A percentile compares a stretch with the other conserved stretches of the same genome.
Conservation (phyloP, 2,113 vertebrate genomes). For the Burhinus bistriatus region DNA sequence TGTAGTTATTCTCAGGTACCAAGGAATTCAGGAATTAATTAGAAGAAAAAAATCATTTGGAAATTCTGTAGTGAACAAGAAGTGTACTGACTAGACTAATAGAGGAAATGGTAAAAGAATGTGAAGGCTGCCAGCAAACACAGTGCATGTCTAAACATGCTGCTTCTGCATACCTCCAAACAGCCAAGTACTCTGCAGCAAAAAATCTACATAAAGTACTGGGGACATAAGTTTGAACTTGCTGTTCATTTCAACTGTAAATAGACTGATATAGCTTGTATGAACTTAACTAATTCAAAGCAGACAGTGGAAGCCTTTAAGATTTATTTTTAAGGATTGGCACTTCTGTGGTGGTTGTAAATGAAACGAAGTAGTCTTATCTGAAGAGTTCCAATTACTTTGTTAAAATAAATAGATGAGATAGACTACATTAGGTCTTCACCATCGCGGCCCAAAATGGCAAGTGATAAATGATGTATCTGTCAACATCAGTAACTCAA, state of each 20-base stretch:
- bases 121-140: not conserved
- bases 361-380: not conserved
- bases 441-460: not conserved
- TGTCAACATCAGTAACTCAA: not conserved
- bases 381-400: not conserved
- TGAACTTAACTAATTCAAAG: not conserved
- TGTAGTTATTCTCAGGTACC: not conserved
- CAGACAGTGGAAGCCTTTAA: not conserved
- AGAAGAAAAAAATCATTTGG: not conserved
- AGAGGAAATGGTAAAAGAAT: not conserved
- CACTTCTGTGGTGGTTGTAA: not conserved
- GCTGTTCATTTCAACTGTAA: not conserved
- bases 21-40: not conserved
- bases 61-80: not conserved
- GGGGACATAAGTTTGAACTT: not conserved
- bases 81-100: not conserved
- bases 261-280: not conserved
- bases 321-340: not conserved
- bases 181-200: not conserved
- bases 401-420: not conserved
- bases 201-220: not conserved
- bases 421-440: not conserved
- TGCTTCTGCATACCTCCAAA: not conserved
- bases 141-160: constrained; percentile 3
- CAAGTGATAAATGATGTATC: not conserved